Evolutionary conservation across 2,797 vertebrate genomes (phyloP), one percentile per base, ranked within the genome.

Genomic region (Cirrhinus molitorella): DNA sequence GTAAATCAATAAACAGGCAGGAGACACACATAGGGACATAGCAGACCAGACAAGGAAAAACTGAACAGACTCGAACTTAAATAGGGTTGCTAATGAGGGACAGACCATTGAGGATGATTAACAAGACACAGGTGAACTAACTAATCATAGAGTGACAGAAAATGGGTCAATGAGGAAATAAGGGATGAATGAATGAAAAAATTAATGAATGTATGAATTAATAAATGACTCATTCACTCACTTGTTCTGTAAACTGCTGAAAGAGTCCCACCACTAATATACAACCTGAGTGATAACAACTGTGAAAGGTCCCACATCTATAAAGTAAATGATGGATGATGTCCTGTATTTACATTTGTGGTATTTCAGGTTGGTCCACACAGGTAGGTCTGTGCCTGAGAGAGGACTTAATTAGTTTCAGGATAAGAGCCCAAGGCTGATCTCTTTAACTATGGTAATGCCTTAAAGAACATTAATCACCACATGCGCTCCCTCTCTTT

Each of bases 321-420:
- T 37, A 40, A 75, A 14, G 16, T 57, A 57, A 40, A 43, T 59
- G 21, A 76, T 19, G 4, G 53, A n/a, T 59, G 79, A 37, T 23
- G 45, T 14, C 21, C 13, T 59, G 63, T 72, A 73, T 70, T 76
- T 61, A 40, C 59, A 66, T 49, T 25, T 74, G 74, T 61, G 55
- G 21, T 70, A 55, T 51, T 51, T 67, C 34, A 63, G 43, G 45
- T 63, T 17, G 53, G 61, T 31, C 17, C 34, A 45, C 45, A 76
- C n/a, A 57, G 57, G 28, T 61, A 47, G 23, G 43, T 75, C 57
- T 63, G 31, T 43, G 53, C 80, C 43, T 85, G 85, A 87, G 57
- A 85, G 65, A 83, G 72, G 85, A 84, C 75, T 77, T 88, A 80
- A 88, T 88, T 86, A 85, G 85, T 88, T 85, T 84, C 51, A 86